Percentiles rank a stretch among this genome's conserved stretches.
These are phyloP conservation scores for Progne subis DNA, from an alignment of 2,113 vertebrate genomes.

Conservation along the genomic window DNA sequence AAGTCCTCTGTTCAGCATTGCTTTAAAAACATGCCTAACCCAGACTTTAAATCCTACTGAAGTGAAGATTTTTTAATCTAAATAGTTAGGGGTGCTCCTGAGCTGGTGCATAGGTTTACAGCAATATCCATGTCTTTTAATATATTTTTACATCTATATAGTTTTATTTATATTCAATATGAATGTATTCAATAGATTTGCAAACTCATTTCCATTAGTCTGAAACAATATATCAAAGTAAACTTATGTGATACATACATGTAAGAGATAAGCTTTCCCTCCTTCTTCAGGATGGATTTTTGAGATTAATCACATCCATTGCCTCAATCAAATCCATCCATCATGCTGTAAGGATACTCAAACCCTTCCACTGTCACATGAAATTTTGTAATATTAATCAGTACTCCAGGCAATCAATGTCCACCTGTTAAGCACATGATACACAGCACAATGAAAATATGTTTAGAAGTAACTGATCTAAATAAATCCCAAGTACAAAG, in stretches of 20 bases:
- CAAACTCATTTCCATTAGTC: background rate
- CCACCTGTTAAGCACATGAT: conserved; percentile 3
- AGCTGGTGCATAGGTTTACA: background rate
- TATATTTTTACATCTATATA: background rate
- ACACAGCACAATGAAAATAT: conserved; percentile 31
- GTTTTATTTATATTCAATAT: background rate
- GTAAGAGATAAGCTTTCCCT: background rate
- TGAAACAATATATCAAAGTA: conserved; percentile 1
- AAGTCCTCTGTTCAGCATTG: background rate
- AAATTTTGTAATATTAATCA: background rate
- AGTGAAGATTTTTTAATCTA: background rate
- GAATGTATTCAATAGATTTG: background rate
- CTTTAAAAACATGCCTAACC: background rate
- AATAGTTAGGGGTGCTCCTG: background rate
- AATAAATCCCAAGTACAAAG: conserved; percentile 40
- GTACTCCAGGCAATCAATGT: background rate
- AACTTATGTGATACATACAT: background rate
- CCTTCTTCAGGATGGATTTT: background rate
- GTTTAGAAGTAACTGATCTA: conserved; percentile 30
- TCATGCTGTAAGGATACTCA: background rate
- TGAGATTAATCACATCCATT: background rate
- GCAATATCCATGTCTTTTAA: background rate
- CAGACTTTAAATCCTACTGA: background rate
- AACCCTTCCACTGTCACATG: background rate
- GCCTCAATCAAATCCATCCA: background rate